Evolutionary conservation across 1,140 invertebrate species (phyloP).

Genomic region (Hormaphis cornu): DNA sequence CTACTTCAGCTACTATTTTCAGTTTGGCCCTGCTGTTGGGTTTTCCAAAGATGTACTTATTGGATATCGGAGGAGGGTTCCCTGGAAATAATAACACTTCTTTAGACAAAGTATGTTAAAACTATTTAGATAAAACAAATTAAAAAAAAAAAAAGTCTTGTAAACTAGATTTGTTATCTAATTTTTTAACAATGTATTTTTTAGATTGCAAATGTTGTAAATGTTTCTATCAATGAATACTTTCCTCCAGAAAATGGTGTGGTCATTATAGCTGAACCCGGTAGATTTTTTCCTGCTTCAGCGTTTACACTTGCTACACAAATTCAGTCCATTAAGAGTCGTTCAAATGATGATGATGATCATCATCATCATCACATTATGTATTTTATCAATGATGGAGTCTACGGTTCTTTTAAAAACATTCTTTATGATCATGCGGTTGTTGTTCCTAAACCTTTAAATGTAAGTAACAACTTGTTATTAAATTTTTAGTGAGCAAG

Average conservation of each 20-base stretch:
- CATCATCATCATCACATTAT: slow-evolving; percentile 69
- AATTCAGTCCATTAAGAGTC: slow-evolving; percentile 68
- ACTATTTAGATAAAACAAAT: no score
- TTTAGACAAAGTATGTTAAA: slow-evolving; percentile 52
- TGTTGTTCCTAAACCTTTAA: slow-evolving; percentile 56
- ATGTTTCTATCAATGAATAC: slow-evolving; percentile 65
- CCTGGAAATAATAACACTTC: slow-evolving; percentile 58
- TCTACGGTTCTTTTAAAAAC: slow-evolving; percentile 97
- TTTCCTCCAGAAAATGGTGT: slow-evolving; percentile 67
- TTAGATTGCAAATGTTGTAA: slow-evolving; percentile 63
- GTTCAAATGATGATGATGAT: slow-evolving; percentile 40
- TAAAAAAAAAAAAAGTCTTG: no score
- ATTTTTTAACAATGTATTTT: slow-evolving; percentile 16
- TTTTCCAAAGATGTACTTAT: slow-evolving; percentile 54
- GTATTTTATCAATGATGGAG: slow-evolving; percentile 97
- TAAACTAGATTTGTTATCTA: no score
- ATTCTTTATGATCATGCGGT: slow-evolving; percentile 87
- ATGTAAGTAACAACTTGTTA: slow-evolving; percentile 45
- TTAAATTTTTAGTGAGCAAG: no score
- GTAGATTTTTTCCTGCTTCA: slow-evolving; percentile 87
- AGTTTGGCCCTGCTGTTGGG: slow-evolving; percentile 58
- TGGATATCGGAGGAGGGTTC: slow-evolving; percentile 83
- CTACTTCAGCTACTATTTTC: slow-evolving; percentile 57
- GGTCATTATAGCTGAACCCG: slow-evolving; percentile 88
- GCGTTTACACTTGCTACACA: slow-evolving; percentile 85